Evolutionary conservation across 2,113 vertebrate species (phyloP).

Genomic region (Megaptera novaeangliae): DNA sequence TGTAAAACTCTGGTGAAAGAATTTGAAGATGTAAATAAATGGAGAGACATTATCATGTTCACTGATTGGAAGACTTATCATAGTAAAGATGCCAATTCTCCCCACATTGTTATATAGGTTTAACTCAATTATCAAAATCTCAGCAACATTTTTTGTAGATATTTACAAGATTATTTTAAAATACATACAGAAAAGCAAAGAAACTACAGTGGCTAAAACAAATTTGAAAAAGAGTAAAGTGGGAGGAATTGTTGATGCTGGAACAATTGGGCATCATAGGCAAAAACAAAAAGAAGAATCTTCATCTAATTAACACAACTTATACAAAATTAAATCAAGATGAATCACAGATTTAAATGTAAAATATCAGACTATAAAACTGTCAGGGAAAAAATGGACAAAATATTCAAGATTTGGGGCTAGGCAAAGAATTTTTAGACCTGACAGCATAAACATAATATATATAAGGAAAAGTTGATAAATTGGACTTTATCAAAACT

Average conservation of each 20-base stretch:
- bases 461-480: background rate
- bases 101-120: background rate
- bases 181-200: background rate
- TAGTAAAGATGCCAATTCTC: background rate
- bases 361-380: background rate
- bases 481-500: background rate
- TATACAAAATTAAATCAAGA: background rate
- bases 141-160: background rate
- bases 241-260: background rate
- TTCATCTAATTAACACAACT: background rate
- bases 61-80: background rate
- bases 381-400: background rate
- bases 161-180: background rate
- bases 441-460: background rate
- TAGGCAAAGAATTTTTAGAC: background rate
- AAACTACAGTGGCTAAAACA: background rate
- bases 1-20: background rate
- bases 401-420: background rate
- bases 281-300: background rate
- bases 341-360: background rate
- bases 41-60: background rate
- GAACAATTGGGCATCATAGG: no score
- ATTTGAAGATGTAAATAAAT: background rate
- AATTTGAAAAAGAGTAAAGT: background rate
- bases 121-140: background rate